A percentile compares a stretch with the other conserved stretches of the same genome.
These are phyloP conservation scores for Psittacula echo DNA, from an alignment of 2,797 vertebrate genomes.

Conservation along the genomic window DNA sequence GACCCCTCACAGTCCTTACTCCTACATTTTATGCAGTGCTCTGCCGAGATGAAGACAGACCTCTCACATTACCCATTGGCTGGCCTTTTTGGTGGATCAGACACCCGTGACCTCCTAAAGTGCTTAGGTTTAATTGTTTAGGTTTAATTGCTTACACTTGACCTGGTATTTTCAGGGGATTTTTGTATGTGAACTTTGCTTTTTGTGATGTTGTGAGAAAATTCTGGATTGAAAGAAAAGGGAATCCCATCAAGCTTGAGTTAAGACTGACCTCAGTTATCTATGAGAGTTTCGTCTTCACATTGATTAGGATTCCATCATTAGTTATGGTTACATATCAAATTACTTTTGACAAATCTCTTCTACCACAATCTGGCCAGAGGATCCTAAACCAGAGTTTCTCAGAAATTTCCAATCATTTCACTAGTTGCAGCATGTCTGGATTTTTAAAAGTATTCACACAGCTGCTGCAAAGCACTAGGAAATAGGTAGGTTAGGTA, in stretches of 20 bases:
- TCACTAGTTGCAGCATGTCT: not conserved
- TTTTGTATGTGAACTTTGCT: not conserved
- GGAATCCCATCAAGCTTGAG: not conserved
- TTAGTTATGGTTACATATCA: not conserved
- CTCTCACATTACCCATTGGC: not conserved
- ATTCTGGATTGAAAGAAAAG: not conserved
- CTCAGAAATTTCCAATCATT: not conserved
- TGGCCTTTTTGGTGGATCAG: not conserved
- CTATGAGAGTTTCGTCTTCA: not conserved
- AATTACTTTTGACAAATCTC: not conserved
- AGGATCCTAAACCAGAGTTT: not conserved
- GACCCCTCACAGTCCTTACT: not conserved
- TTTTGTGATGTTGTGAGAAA: not conserved
- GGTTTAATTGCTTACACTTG: not conserved
- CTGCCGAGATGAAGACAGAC: not conserved
- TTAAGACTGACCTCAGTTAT: not conserved
- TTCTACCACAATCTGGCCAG: not conserved
- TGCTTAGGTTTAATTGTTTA: conserved; percentile 8
- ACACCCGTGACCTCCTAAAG: not conserved
- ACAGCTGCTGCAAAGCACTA: not conserved
- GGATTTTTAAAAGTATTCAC: not conserved
- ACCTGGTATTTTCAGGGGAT: not conserved
- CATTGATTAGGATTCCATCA: not conserved
- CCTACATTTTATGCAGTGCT: not conserved
- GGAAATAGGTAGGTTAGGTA: not conserved